These are phyloP conservation scores for Hymenopus coronatus DNA, from an alignment of 2,888 invertebrate species.

Conservation along the genomic window DNA sequence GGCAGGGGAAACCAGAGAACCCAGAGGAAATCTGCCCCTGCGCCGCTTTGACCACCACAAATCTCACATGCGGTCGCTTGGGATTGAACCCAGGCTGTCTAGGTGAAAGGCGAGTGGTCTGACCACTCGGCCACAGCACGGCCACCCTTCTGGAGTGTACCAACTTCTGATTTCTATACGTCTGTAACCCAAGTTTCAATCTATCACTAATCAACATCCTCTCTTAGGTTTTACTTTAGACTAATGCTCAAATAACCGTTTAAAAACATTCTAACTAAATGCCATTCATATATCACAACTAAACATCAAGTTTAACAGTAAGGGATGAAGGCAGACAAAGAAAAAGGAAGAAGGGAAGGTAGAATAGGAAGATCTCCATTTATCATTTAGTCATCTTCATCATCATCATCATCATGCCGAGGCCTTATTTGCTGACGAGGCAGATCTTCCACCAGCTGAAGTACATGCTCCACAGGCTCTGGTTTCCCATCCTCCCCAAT, in stretches of 20 bases:
- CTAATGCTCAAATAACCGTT: neutral
- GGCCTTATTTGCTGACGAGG: constrained; percentile 53
- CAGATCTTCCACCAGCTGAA: constrained; percentile 73
- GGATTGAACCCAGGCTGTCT: too few relatives aligned
- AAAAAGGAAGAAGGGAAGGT: too few relatives aligned
- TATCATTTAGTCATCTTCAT: neutral
- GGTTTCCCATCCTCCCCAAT: constrained; percentile 90
- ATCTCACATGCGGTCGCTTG: too few relatives aligned
- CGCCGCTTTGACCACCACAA: too few relatives aligned
- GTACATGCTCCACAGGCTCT: constrained; percentile 80
- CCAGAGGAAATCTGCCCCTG: too few relatives aligned
- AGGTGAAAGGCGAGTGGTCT: too few relatives aligned
- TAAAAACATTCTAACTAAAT: neutral
- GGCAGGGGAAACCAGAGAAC: too few relatives aligned
- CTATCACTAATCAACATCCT: neutral
- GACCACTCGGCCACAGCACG: too few relatives aligned
- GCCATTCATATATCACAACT: neutral
- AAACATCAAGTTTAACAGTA: neutral
- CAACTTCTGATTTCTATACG: neutral
- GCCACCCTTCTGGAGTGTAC: too few relatives aligned
- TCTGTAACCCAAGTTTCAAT: too few relatives aligned
- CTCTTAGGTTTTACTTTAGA: neutral
- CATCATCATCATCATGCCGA: neutral
- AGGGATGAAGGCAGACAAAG: neutral
- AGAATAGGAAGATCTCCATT: too few relatives aligned